Base-by-base conservation (phyloP, 2,888 invertebrate genomes). In the Antheraea assamensis region DNA sequence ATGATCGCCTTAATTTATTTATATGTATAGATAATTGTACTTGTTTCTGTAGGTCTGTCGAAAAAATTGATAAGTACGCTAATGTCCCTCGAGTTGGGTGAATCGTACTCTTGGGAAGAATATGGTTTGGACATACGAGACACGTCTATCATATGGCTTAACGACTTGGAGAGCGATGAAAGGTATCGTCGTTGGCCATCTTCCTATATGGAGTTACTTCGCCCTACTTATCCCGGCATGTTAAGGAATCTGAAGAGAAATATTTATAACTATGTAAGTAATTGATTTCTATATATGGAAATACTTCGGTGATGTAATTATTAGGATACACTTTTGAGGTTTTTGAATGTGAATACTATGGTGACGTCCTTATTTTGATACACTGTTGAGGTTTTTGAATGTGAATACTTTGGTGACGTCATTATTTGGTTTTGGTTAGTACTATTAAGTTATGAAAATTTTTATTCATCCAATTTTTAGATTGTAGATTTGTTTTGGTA, bases 151-250 rank as follows among this genome's bases (percentile, higher is more conserved):
- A 96, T 97, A 87, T 99, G 98, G 97, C 95, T 99, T 35, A 99
- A 99, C 88, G 98, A 99, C 88, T 96, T 99, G 74, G 99, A 99
- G 93, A 96, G 95, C 15, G 99, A 99, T 93, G 95, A 96, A 68
- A 96, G 97, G 77, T 99, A 99, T 88, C 95, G 95, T 47, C 95
- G 97, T 74, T 99, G 99, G 99, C 97, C 98, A 0, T 95, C 96
- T 1, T 98, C 97, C 58, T 96, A 98, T 73, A 97, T 97, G 95
- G 98, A 99, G 83, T 94, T 99, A 77, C 93, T 99, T 77, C 95
- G 99, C 76, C 99, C 99, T n/a, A 98, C 99, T 0, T 99, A 99
- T 87, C 99, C 99, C 0, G 99, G 99, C 74, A 99, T 99, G 99
- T 93, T 99, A 76, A 95, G 99, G 78, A 98, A 98, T 86, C 95